phyloP scores from a whole-genome alignment of 2,888 invertebrate genomes.

The Agrotis clavis region DNA sequence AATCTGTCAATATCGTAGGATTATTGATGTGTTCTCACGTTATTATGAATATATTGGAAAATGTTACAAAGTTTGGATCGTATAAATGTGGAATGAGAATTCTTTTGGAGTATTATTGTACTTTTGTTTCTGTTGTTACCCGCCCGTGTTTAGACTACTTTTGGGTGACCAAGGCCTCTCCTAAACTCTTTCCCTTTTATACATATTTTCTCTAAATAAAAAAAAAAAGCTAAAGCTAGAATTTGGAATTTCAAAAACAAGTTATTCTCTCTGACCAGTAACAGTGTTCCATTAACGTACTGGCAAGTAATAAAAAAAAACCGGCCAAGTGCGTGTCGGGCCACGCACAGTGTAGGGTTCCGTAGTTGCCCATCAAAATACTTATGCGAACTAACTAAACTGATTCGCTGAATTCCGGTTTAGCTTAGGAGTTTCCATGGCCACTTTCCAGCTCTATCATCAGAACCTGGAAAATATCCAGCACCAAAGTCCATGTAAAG shows the following conservation, averaged over 20 bases:
- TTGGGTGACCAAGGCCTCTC: background rate
- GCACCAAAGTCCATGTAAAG: too few relatives aligned
- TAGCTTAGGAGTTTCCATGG: too few relatives aligned
- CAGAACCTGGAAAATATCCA: too few relatives aligned
- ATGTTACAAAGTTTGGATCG: constrained; percentile 50
- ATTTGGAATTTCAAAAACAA: background rate
- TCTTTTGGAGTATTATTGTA: constrained; percentile 20
- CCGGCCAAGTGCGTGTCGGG: too few relatives aligned
- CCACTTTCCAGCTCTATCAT: too few relatives aligned
- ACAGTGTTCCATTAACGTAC: constrained; percentile 24
- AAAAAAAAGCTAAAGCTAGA: background rate
- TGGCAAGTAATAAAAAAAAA: constrained; percentile 28
- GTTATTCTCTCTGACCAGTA: background rate
- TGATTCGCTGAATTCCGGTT: too few relatives aligned
- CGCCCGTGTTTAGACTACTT: background rate
- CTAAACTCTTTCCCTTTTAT: background rate
- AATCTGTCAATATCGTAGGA: constrained; percentile 63
- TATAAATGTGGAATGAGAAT: constrained; percentile 30
- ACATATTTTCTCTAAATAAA: background rate
- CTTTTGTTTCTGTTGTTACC: background rate
- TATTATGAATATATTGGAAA: constrained; percentile 60
- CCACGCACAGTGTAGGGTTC: too few relatives aligned
- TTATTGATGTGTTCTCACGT: constrained; percentile 61
- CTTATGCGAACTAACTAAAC: too few relatives aligned
- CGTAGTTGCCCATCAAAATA: too few relatives aligned